Conservation (phyloP, 2,797 vertebrate species). For the Cynopterus sphinx region DNA sequence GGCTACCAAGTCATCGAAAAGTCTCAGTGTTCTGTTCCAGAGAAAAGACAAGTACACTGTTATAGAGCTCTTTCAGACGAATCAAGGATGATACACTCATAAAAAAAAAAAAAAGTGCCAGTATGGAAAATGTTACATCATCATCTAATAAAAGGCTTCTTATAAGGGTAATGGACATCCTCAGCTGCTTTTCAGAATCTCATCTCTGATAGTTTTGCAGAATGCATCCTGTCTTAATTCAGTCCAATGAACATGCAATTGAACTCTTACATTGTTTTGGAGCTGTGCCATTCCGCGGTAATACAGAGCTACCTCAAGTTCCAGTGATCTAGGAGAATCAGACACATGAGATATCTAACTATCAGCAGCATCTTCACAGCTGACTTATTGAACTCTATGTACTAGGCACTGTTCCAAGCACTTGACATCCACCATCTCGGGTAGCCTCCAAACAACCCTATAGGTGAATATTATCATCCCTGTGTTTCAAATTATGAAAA, state of each 20-base stretch:
- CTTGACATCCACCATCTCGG: not conserved
- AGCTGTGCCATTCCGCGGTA: not conserved
- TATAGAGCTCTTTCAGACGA: not conserved
- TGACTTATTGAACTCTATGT: not conserved
- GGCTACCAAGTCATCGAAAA: not conserved
- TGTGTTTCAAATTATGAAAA: not conserved
- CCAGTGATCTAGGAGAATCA: not conserved
- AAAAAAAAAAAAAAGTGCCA: not conserved
- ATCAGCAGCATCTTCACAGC: not conserved
- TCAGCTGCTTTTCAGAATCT: not conserved
- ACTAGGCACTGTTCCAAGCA: not conserved
- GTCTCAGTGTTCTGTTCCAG: not conserved
- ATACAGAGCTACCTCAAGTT: not conserved
- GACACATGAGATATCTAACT: not conserved
- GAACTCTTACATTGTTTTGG: not conserved
- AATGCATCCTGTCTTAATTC: not conserved
- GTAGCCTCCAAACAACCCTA: not conserved
- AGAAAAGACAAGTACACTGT: not conserved
- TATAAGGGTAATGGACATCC: not conserved
- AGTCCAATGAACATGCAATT: not conserved
- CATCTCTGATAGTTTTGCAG: not conserved
- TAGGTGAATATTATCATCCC: not conserved
- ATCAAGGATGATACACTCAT: not conserved
- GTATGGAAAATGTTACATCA: not conserved
- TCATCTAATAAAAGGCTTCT: not conserved